Conservation (phyloP, 1,140 invertebrate genomes). For the Stegodyphus mimosarum region DNA sequence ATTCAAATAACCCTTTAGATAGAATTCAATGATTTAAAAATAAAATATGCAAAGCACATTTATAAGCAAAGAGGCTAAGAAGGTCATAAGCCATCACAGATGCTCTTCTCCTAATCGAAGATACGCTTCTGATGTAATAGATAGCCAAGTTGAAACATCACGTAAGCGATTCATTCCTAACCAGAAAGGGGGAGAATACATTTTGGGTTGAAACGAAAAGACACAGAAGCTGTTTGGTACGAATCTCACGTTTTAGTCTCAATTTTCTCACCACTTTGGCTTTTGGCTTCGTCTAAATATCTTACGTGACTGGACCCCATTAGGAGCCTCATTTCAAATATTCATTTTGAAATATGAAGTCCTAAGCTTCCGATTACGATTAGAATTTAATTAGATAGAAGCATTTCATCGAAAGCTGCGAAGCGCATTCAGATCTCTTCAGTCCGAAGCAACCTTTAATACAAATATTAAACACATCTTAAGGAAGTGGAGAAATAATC, state of each 20-base stretch:
- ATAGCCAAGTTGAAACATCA: background rate
- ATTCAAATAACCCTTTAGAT: too few species aligned
- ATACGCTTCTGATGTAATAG: too few species aligned
- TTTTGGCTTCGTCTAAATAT: conserved; percentile 14
- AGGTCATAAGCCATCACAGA: background rate
- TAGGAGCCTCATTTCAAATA: conserved; percentile 5
- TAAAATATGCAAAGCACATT: too few species aligned
- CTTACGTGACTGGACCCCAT: conserved; percentile 4
- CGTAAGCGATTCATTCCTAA: conserved; percentile 2
- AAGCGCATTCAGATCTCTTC: too few species aligned
- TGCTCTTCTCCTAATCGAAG: background rate
- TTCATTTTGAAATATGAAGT: conserved; percentile 8
- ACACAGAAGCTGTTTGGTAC: background rate
- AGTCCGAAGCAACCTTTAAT: too few species aligned
- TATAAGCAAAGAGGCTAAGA: too few species aligned
- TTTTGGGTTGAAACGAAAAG: background rate
- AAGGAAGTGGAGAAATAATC: too few species aligned
- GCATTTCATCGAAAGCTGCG: too few species aligned
- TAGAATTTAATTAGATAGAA: background rate
- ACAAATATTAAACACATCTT: too few species aligned
- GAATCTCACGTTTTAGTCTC: conserved; percentile 39
- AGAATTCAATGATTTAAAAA: too few species aligned
- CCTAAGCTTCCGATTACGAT: conserved; percentile 1
- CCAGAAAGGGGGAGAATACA: background rate
- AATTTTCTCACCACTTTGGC: conserved; percentile 1